These are phyloP conservation scores for Hymenopus coronatus DNA, from an alignment of 2,888 invertebrate genomes.

Conservation along the genomic window DNA sequence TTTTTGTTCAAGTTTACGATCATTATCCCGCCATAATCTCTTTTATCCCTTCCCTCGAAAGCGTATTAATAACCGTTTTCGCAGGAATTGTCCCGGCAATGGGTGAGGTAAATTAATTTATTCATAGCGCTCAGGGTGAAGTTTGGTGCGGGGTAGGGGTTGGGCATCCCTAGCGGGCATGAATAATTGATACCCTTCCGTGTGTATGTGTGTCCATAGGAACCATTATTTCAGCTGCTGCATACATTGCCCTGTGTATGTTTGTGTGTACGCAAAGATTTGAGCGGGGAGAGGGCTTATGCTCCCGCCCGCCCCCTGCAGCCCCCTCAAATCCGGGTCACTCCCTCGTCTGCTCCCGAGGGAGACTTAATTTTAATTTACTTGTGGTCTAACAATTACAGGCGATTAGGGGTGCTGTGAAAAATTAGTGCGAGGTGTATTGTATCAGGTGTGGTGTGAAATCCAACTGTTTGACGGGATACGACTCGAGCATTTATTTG, in stretches of 20 bases:
- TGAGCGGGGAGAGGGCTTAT: neutral
- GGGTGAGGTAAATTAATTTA: conserved; percentile 14
- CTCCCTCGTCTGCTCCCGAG: no score
- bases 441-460: neutral
- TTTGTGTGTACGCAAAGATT: neutral
- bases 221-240: neutral
- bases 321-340: neutral
- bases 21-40: conserved; percentile 12
- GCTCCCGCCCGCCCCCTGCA: no score
- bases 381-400: neutral
- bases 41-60: neutral
- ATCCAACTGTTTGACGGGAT: neutral
- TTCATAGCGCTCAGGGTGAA: conserved; percentile 2
- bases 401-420: neutral
- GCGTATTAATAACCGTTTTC: conserved; percentile 14
- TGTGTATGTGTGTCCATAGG: conserved; percentile 1
- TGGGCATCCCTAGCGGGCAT: neutral
- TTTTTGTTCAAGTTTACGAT: neutral
- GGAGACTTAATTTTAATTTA: neutral
- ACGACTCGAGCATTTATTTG: no score
- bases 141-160: neutral
- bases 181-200: conserved; percentile 1
- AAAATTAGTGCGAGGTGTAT: neutral
- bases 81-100: neutral
- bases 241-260: neutral